A percentile compares a stretch with the other conserved stretches of the same genome.
Evolutionary conservation across 2,113 vertebrate genomes (phyloP).

Genomic region (Ceyx margarethae): DNA sequence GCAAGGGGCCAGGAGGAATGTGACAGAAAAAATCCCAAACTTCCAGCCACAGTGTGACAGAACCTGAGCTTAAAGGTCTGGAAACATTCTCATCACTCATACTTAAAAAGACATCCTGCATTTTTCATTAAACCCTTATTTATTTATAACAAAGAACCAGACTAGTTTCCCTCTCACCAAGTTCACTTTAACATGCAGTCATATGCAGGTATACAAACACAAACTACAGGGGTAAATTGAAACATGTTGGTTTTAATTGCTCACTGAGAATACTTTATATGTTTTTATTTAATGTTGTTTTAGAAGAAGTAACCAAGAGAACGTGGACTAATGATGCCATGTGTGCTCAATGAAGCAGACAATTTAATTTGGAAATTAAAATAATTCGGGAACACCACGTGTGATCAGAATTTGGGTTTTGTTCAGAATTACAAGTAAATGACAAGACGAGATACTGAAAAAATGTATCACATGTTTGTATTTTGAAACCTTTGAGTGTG

Average conservation of each 20-base stretch:
- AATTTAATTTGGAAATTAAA: not conserved
- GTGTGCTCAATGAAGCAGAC: not conserved
- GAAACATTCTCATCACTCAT: not conserved
- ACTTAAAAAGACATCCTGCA: not conserved
- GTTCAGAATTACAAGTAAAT: not conserved
- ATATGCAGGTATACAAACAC: not conserved
- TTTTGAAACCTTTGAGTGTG: not conserved
- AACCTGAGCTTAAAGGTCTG: not conserved
- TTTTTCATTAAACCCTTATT: not conserved
- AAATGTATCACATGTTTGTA: not conserved
- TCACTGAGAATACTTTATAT: not conserved
- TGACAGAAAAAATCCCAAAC: not conserved
- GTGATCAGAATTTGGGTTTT: not conserved
- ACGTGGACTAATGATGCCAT: accelerated
- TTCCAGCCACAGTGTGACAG: not conserved
- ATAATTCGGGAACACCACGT: not conserved
- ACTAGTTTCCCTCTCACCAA: not conserved
- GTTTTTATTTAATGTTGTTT: not conserved
- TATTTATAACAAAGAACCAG: not conserved
- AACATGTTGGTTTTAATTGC: not conserved
- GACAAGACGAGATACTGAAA: not conserved
- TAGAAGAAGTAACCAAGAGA: not conserved
- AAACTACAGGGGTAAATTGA: not conserved
- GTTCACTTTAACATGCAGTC: not conserved
- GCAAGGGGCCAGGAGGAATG: not conserved